phyloP scores from a whole-genome alignment of 2,888 invertebrate genomes.

The Chloroclystis v-ata region DNA sequence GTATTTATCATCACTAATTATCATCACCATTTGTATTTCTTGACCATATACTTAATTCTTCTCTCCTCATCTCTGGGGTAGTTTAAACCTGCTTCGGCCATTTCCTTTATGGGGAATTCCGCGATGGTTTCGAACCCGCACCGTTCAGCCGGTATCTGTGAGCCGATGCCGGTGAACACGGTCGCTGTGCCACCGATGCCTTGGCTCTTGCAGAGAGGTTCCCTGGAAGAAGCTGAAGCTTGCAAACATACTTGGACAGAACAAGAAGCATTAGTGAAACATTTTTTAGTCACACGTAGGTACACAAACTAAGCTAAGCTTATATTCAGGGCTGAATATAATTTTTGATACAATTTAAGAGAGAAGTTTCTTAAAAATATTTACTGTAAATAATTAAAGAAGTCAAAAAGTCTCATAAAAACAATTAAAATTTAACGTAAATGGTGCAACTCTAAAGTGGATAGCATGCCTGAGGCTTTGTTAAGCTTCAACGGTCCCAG shows the following conservation, averaged over 20 bases:
- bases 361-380: no score
- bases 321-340: no score
- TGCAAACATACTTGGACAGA: no score
- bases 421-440: no score
- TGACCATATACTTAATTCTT: slow-evolving; percentile 52
- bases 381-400: no score
- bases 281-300: no score
- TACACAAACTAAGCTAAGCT: no score
- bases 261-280: no score
- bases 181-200: slow-evolving; percentile 53
- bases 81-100: slow-evolving; percentile 45
- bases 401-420: no score
- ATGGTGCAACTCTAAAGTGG: slow-evolving; percentile 9
- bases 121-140: slow-evolving; percentile 46
- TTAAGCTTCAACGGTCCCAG: slow-evolving; percentile 11
- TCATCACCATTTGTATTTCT: slow-evolving; percentile 31
- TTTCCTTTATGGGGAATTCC: slow-evolving; percentile 39
- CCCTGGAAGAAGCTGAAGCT: slow-evolving; percentile 31
- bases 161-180: slow-evolving; percentile 54
- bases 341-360: no score
- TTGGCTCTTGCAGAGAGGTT: slow-evolving; percentile 39
- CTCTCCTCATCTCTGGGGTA: slow-evolving; percentile 46
- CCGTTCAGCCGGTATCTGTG: slow-evolving; percentile 47
- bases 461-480: slow-evolving; percentile 21
- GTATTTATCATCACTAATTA: no score